phyloP scores from a whole-genome alignment of 1,140 invertebrate species.

The Diprion similis region DNA sequence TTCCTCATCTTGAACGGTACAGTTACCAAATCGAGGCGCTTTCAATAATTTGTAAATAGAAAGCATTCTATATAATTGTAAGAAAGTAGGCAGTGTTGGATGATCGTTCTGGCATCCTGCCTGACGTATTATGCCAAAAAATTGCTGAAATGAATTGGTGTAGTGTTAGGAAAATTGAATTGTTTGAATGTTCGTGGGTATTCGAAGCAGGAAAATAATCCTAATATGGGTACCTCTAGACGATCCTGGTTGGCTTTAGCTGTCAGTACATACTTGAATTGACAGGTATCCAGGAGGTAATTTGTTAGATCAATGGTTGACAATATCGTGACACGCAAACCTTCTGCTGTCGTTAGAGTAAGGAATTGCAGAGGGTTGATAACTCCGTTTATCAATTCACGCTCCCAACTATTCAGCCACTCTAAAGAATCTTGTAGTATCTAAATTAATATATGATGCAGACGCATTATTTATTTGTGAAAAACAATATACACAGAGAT shows the following conservation, averaged over 20 bases:
- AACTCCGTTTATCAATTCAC: not conserved
- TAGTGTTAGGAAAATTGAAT: no score
- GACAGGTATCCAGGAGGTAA: not conserved
- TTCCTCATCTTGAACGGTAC: not conserved
- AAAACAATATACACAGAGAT: no score
- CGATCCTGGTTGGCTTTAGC: constrained; percentile 12
- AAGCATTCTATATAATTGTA: constrained; percentile 10
- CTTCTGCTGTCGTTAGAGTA: not conserved
- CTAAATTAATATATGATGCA: not conserved
- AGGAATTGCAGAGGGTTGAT: not conserved
- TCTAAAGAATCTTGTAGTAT: not conserved
- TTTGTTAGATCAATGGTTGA: not conserved
- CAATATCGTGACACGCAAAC: not conserved
- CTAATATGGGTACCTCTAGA: no score
- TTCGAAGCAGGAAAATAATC: no score
- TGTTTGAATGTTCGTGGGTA: no score
- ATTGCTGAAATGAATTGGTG: no score
- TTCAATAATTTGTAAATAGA: not conserved
- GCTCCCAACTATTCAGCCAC: not conserved
- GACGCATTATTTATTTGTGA: not conserved
- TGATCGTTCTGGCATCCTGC: constrained; percentile 11
- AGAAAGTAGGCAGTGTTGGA: constrained; percentile 8
- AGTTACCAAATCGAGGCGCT: not conserved
- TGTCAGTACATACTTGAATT: constrained; percentile 6
- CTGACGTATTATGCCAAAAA: constrained; percentile 11